Evolutionary conservation across 1,140 invertebrate genomes (phyloP).

Genomic region (Microplitis demolitor): DNA sequence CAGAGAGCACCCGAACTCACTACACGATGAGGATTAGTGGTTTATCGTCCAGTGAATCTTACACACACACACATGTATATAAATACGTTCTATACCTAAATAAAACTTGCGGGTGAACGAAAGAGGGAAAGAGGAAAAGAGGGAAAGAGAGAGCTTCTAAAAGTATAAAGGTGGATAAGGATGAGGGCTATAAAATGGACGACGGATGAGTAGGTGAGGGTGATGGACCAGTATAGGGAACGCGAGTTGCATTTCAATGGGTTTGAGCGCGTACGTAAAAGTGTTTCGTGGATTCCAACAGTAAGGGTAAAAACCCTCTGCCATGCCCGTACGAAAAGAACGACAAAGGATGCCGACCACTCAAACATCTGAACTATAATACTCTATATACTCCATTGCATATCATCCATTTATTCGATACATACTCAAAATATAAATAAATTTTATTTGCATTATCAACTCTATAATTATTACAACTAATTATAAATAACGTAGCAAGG

Average conservation of each 20-base stretch:
- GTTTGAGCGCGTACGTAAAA: conserved; percentile 41
- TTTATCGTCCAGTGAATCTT: conserved; percentile 44
- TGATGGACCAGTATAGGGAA: conserved; percentile 41
- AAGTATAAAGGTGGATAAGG: too few relatives aligned
- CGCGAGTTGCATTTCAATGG: conserved; percentile 53
- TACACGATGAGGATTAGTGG: conserved; percentile 42
- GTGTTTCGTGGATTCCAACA: conserved; percentile 50
- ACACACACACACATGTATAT: neutral
- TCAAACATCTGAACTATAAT: neutral
- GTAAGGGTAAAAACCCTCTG: conserved; percentile 46
- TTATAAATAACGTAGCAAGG: too few relatives aligned
- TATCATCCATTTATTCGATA: too few relatives aligned
- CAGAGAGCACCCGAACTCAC: neutral
- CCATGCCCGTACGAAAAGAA: conserved; percentile 37
- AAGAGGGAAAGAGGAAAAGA: too few relatives aligned
- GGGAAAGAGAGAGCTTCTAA: too few relatives aligned
- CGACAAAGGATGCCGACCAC: conserved; percentile 44
- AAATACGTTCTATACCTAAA: too few relatives aligned
- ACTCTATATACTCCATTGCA: neutral
- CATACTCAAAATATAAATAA: too few relatives aligned
- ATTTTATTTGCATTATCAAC: too few relatives aligned
- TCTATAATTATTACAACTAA: too few relatives aligned
- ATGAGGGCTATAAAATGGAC: too few relatives aligned
- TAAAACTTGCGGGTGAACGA: too few relatives aligned
- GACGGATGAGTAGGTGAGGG: conserved; percentile 7